Conservation (phyloP, 2,797 vertebrate genomes). For the Poliocrania exsul region DNA sequence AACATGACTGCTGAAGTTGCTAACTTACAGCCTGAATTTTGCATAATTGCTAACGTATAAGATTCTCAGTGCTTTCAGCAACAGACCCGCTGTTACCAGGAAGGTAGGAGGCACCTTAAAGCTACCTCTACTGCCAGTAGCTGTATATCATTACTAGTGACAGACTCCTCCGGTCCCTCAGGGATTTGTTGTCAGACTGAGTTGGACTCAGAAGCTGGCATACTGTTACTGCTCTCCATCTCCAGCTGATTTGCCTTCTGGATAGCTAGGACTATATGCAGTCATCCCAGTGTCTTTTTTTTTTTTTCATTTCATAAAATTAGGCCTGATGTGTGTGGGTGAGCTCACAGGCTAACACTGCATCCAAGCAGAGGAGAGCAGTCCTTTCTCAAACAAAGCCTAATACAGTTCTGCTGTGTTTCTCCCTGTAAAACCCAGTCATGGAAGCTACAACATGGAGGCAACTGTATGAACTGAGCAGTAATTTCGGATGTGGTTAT, state of each 20-base stretch:
- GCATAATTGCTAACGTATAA: not conserved
- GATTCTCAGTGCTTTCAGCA: not conserved
- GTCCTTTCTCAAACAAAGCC: not conserved
- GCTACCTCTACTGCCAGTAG: not conserved
- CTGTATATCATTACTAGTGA: not conserved
- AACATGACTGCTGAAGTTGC: not conserved
- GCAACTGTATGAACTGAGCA: not conserved
- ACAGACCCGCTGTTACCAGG: not conserved
- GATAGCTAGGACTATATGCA: not conserved
- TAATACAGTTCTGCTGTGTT: not conserved
- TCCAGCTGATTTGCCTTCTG: conserved; percentile 53
- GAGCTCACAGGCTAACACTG: not conserved
- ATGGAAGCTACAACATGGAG: not conserved
- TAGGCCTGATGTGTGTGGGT: not conserved
- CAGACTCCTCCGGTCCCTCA: not conserved
- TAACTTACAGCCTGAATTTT: not conserved
- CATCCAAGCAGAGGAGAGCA: not conserved
- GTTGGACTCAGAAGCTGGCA: conserved; percentile 20
- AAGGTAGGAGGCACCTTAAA: conserved; percentile 29
- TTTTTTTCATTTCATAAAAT: not conserved
- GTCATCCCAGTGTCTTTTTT: not conserved
- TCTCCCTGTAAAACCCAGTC: not conserved
- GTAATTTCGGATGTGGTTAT: not conserved
- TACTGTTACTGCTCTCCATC: not conserved
- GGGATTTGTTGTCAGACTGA: conserved; percentile 47